Percentiles rank a stretch among this genome's conserved stretches.
Conservation (phyloP, 2,113 vertebrate species). For the Astur gentilis region DNA sequence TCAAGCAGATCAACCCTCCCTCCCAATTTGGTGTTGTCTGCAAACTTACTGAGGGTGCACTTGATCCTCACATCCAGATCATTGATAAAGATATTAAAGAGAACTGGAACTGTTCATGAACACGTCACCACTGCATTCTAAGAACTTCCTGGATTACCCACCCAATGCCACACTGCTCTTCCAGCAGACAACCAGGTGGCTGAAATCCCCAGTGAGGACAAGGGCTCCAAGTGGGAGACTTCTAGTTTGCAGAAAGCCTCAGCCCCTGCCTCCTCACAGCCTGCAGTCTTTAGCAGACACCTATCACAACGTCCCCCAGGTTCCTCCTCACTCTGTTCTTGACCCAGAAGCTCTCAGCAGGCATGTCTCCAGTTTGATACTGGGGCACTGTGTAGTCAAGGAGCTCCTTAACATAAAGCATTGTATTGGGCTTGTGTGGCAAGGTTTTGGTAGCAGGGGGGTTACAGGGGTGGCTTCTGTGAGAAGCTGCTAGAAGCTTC, state of each 20-base stretch:
- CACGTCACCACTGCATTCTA: neutral
- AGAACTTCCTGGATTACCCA: neutral
- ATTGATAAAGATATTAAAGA: too few relatives aligned
- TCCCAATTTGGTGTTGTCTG: too few relatives aligned
- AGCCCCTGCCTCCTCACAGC: neutral
- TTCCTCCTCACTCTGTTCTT: neutral
- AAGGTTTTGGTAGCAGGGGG: too few relatives aligned
- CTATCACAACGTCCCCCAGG: neutral
- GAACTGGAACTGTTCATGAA: too few relatives aligned
- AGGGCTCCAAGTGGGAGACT: neutral
- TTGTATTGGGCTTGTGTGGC: too few relatives aligned
- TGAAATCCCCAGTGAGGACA: neutral
- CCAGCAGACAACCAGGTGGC: neutral
- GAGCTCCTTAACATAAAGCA: neutral
- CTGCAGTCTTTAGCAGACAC: neutral
- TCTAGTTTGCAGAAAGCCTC: neutral
- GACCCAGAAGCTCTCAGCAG: neutral
- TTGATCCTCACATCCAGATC: too few relatives aligned
- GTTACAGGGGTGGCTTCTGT: too few relatives aligned
- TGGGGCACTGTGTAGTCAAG: neutral
- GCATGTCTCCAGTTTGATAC: neutral
- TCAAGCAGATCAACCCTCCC: too few relatives aligned
- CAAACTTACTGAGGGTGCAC: too few relatives aligned
- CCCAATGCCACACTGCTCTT: neutral
- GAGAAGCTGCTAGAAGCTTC: too few relatives aligned